Evolutionary conservation across 2,888 invertebrate species (phyloP).

Genomic region (Horisme vitalbata): DNA sequence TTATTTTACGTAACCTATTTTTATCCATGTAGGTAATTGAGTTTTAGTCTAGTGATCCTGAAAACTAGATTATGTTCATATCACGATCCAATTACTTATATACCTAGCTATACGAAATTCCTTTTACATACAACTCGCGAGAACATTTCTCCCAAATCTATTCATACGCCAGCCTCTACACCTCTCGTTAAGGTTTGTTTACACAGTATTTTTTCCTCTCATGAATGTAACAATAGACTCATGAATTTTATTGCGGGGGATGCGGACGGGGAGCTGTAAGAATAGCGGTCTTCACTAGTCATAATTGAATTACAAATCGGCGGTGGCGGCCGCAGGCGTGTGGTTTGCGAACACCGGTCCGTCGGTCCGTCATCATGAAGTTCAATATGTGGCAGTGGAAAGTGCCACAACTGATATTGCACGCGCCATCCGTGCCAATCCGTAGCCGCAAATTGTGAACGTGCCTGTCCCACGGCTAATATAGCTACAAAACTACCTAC

Average conservation of each 20-base stretch:
- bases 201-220: conserved; percentile 45
- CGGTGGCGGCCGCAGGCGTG: conserved; percentile 20
- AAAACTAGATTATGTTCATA: no score
- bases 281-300: conserved; percentile 42
- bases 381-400: conserved; percentile 44
- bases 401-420: conserved; percentile 53
- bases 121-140: neutral
- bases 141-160: conserved; percentile 9
- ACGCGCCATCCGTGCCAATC: conserved; percentile 58
- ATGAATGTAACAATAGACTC: conserved; percentile 57
- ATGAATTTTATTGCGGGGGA: conserved; percentile 55
- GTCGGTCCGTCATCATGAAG: conserved; percentile 36
- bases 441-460: conserved; percentile 60
- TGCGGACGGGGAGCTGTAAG: conserved; percentile 31
- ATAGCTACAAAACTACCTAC: conserved; percentile 36
- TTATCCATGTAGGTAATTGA: no score
- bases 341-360: conserved; percentile 35
- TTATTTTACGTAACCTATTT: no score
- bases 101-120: neutral
- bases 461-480: conserved; percentile 52
- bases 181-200: conserved; percentile 36
- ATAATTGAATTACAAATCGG: conserved; percentile 53
- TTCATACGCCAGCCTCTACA: conserved; percentile 19
- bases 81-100: conserved; percentile 1
- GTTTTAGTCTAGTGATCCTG: no score